phyloP scores from a whole-genome alignment of 2,888 invertebrate genomes.

The Callimorpha dominula region DNA sequence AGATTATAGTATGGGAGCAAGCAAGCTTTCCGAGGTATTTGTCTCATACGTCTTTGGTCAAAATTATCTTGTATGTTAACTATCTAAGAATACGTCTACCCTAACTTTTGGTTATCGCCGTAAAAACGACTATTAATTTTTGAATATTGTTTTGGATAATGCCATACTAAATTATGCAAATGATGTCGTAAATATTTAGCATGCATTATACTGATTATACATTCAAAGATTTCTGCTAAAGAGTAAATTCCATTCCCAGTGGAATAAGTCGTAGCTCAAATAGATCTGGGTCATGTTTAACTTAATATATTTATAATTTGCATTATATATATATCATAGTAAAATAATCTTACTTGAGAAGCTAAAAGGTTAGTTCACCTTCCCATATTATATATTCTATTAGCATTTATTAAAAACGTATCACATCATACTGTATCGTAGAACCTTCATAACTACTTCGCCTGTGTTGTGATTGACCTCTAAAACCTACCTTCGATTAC shows the following conservation, averaged over 20 bases:
- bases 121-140: neutral
- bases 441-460: constrained; percentile 26
- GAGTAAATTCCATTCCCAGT: neutral
- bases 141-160: constrained; percentile 1
- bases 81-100: neutral
- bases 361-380: constrained; percentile 5
- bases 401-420: constrained; percentile 13
- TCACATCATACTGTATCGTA: neutral
- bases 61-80: neutral
- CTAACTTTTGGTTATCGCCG: neutral
- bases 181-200: neutral
- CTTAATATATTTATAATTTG: neutral
- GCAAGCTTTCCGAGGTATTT: neutral
- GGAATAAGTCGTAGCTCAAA: neutral
- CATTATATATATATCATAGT: neutral
- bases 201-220: neutral
- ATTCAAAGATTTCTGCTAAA: neutral
- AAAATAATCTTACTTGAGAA: neutral
- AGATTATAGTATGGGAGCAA: neutral
- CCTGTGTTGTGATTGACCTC: constrained; percentile 42
- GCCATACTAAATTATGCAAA: neutral
- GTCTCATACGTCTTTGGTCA: neutral
- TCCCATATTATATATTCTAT: constrained; percentile 11
- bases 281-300: neutral
- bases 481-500: constrained; percentile 38